Base-by-base conservation (phyloP, 2,113 vertebrate species). In the Nothoprocta perdicaria region DNA sequence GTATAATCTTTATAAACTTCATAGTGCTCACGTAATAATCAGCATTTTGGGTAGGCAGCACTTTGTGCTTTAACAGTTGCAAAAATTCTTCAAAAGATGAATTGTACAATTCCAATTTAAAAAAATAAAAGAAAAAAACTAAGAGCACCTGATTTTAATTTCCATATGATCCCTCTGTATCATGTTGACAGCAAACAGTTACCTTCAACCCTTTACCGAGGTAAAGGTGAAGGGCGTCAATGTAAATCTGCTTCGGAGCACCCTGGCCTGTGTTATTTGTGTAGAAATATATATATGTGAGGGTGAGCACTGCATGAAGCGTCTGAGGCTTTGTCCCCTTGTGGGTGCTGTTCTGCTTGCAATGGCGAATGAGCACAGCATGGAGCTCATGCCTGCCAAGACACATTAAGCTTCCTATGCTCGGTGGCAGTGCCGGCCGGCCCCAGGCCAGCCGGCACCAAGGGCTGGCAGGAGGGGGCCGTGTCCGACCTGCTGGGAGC, bases 71-170 rank as follows among this genome's bases (percentile, higher is more conserved):
- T 80, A 53, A 31, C 75, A 75, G 52, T 27, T 86, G n/a, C 15
- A 88, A 84, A 61, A 90, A 86, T 84, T 76, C 93, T 94, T 94
- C 77, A 90, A 75, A 90, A 72, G 72, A 80, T 80, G 53, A 88
- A 86, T 60, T 65, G 10, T 53, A 81, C 86, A 58, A 23, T 43
- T 94, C 91, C 94, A 65, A 93, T 93, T 86, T 73, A 90, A 94
- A 67, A 38, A 38, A 38, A 38, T 6, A 38, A 38, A 38, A 38
- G 8, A 35, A 38, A 38, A 38, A 38, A 38, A 16, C 23, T 57
- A 83, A 92, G 46, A 94, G 60, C 3, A 29, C 29, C 82, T 72
- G 76, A 80, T 84, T 80, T 87, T 72, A 3, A 57, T 78, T 83
- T 63, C 73, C 35, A 1, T 35, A 26, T 72, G 9, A 11, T 26